phyloP scores from a whole-genome alignment of 2,113 vertebrate species.

The Platichthys stellatus region DNA sequence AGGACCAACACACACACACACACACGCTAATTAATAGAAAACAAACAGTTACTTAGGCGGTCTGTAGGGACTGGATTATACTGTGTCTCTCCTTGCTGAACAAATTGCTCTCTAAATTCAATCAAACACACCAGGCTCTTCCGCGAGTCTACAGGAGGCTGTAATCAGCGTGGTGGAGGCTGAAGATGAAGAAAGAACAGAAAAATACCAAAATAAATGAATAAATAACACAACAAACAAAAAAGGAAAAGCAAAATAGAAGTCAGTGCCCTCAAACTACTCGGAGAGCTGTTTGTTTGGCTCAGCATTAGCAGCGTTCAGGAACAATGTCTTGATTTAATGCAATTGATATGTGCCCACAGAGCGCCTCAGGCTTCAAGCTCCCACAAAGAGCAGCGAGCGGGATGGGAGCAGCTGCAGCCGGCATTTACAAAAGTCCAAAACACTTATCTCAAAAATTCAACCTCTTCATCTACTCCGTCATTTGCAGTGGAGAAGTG shows the following conservation, averaged over 20 bases:
- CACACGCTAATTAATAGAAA: slow-evolving; percentile 74
- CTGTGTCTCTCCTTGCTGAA: slow-evolving; percentile 65
- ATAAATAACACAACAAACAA: background rate
- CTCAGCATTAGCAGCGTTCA: slow-evolving; percentile 11
- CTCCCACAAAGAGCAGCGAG: slow-evolving; percentile 3
- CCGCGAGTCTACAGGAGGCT: slow-evolving; percentile 49
- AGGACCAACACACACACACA: slow-evolving; percentile 37
- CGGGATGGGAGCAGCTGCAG: slow-evolving; percentile 8
- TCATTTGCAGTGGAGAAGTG: slow-evolving; percentile 9
- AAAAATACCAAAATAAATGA: slow-evolving; percentile 3
- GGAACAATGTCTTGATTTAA: slow-evolving; percentile 42
- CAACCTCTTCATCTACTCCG: slow-evolving; percentile 38
- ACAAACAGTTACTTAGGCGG: slow-evolving; percentile 67
- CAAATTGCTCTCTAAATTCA: slow-evolving; percentile 78
- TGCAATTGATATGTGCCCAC: slow-evolving; percentile 42
- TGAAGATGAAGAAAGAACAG: slow-evolving; percentile 26
- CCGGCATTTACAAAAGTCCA: slow-evolving; percentile 10
- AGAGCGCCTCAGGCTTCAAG: slow-evolving; percentile 26
- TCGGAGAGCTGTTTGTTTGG: slow-evolving; percentile 34
- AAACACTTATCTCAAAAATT: slow-evolving; percentile 12
- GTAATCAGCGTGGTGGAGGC: slow-evolving; percentile 54
- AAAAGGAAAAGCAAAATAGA: background rate
- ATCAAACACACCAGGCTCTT: slow-evolving; percentile 64
- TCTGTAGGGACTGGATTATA: slow-evolving; percentile 72
- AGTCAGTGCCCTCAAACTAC: slow-evolving; percentile 30